These are phyloP conservation scores for Phoxinus dragarum DNA, from an alignment of 2,797 vertebrate genomes.

Conservation along the genomic window DNA sequence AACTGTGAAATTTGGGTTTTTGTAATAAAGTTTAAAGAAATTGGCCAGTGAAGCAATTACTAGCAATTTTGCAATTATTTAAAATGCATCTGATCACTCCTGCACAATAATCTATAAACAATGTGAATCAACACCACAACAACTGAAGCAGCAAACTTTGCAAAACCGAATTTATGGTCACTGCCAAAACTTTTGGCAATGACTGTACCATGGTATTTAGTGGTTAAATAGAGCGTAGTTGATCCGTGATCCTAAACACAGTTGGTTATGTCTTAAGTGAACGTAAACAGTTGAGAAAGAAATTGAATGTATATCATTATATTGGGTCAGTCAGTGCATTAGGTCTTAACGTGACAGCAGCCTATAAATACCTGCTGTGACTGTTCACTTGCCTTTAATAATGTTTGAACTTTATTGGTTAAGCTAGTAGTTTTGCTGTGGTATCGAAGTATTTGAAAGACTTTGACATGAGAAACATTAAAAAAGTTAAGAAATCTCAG, in stretches of 20 bases:
- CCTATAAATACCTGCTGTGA: background rate
- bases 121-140: background rate
- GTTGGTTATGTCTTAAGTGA: background rate
- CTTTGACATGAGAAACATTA: background rate
- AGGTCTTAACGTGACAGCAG: background rate
- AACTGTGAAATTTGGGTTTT: too few relatives aligned
- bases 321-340: background rate
- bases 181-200: background rate
- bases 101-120: background rate
- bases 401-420: background rate
- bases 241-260: background rate
- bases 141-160: background rate
- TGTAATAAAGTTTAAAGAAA: too few relatives aligned
- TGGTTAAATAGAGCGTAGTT: background rate
- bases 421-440: background rate
- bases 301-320: background rate
- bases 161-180: too few relatives aligned
- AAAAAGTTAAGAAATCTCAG: conserved; percentile 10
- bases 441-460: background rate
- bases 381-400: background rate
- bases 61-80: too few relatives aligned
- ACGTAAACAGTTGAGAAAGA: background rate
- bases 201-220: background rate
- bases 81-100: background rate
- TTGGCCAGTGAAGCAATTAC: too few relatives aligned